A percentile compares a stretch with the other conserved stretches of the same genome.
phyloP scores from a whole-genome alignment of 2,888 invertebrate genomes.

The Limenitis camilla region DNA sequence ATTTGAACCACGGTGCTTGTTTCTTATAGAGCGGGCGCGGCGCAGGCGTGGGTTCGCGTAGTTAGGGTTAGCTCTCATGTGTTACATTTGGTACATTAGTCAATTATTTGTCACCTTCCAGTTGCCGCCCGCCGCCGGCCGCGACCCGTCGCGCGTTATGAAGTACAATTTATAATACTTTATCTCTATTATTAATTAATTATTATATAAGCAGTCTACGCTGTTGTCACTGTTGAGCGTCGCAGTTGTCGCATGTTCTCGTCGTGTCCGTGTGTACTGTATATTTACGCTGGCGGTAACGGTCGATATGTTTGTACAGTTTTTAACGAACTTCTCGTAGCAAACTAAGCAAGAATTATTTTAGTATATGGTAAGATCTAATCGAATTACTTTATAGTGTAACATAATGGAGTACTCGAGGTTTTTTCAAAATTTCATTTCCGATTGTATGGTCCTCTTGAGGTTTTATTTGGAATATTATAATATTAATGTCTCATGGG shows the following conservation, averaged over 20 bases:
- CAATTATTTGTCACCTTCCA: conserved; percentile 26
- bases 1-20: conserved; percentile 56
- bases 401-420: conserved; percentile 61
- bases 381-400: conserved; percentile 73
- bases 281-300: conserved; percentile 53
- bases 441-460: conserved; percentile 56
- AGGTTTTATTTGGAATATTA: conserved; percentile 46
- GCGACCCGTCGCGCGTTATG: conserved; percentile 37
- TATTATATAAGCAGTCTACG: conserved; percentile 29
- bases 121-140: conserved; percentile 23
- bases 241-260: conserved; percentile 42
- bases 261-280: conserved; percentile 38
- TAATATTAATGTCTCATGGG: conserved; percentile 47
- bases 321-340: conserved; percentile 71
- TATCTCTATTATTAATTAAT: conserved; percentile 40
- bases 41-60: conserved; percentile 8
- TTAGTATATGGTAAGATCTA: conserved; percentile 71
- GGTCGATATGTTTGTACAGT: conserved; percentile 70
- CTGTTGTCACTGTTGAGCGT: conserved; percentile 44
- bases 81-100: conserved; percentile 21
- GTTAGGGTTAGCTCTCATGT: background rate
- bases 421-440: conserved; percentile 54
- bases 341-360: conserved; percentile 68
- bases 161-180: conserved; percentile 58
- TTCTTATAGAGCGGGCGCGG: conserved; percentile 30